Conservation (phyloP, 2,888 invertebrate species). For the Mesorhabditis spiculigera region DNA sequence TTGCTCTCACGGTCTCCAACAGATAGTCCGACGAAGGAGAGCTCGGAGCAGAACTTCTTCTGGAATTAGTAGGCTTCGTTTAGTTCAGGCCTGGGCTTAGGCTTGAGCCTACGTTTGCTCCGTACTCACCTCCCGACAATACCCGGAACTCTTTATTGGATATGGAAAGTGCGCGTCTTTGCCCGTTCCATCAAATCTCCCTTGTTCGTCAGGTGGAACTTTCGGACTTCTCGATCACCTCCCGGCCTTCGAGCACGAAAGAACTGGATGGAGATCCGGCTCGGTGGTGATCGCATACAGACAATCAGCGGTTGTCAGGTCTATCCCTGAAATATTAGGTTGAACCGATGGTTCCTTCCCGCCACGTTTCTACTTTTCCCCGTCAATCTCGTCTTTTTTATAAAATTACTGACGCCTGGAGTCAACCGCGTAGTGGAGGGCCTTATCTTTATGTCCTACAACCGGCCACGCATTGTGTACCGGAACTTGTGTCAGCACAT, state of each 20-base stretch:
- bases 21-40: not conserved
- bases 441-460: too few relatives aligned
- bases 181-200: not conserved
- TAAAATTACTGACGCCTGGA: too few relatives aligned
- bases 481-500: too few relatives aligned
- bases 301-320: not conserved
- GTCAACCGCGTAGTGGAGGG: too few relatives aligned
- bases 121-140: not conserved
- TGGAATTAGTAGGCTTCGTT: not conserved
- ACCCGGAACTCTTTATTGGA: not conserved
- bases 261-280: not conserved
- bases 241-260: constrained; percentile 5
- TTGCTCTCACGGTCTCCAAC: not conserved
- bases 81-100: too few relatives aligned
- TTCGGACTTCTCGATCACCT: not conserved
- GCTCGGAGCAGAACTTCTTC: not conserved
- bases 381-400: too few relatives aligned
- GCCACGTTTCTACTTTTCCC: too few relatives aligned
- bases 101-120: too few relatives aligned
- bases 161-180: not conserved
- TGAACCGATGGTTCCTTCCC: too few relatives aligned
- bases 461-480: too few relatives aligned
- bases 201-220: not conserved
- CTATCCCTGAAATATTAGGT: not conserved
- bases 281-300: not conserved